phyloP scores from a whole-genome alignment of 2,797 vertebrate genomes.

The Sebastes variabilis region DNA sequence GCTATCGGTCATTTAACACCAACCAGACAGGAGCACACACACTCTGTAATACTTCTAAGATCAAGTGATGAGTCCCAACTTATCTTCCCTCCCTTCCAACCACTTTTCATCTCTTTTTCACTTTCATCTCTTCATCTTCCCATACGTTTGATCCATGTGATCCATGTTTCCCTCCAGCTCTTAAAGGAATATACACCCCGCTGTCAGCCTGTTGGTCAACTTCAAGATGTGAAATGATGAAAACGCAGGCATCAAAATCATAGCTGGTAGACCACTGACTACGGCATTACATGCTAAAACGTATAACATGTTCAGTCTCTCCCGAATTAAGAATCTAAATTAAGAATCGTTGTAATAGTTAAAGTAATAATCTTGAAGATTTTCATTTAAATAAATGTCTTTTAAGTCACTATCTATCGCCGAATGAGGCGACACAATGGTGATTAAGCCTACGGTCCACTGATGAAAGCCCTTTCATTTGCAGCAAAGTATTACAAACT shows the following conservation, averaged over 20 bases:
- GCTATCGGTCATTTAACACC: slow-evolving; percentile 43
- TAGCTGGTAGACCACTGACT: not conserved
- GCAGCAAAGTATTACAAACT: too few relatives aligned
- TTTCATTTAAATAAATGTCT: too few relatives aligned
- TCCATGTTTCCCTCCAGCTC: slow-evolving; percentile 5
- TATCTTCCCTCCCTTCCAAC: slow-evolving; percentile 13
- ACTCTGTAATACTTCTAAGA: slow-evolving; percentile 8
- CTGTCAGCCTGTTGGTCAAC: not conserved
- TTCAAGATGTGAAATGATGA: not conserved
- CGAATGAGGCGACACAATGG: too few relatives aligned
- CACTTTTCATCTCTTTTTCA: slow-evolving; percentile 23
- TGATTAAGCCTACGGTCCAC: too few relatives aligned
- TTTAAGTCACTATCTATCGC: too few relatives aligned
- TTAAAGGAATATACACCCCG: not conserved
- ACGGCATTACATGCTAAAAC: not conserved
- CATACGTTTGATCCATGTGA: slow-evolving; percentile 9
- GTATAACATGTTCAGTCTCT: not conserved
- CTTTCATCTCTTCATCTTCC: slow-evolving; percentile 31
- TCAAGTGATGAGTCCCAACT: slow-evolving; percentile 15
- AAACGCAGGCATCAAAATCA: not conserved
- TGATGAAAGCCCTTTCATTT: too few relatives aligned
- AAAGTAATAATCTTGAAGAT: too few relatives aligned
- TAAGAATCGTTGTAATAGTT: not conserved
- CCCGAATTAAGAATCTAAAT: not conserved
- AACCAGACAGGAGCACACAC: slow-evolving; percentile 21